Base-by-base conservation (phyloP, 2,888 invertebrate genomes). In the Drosophila fulvimacula region DNA sequence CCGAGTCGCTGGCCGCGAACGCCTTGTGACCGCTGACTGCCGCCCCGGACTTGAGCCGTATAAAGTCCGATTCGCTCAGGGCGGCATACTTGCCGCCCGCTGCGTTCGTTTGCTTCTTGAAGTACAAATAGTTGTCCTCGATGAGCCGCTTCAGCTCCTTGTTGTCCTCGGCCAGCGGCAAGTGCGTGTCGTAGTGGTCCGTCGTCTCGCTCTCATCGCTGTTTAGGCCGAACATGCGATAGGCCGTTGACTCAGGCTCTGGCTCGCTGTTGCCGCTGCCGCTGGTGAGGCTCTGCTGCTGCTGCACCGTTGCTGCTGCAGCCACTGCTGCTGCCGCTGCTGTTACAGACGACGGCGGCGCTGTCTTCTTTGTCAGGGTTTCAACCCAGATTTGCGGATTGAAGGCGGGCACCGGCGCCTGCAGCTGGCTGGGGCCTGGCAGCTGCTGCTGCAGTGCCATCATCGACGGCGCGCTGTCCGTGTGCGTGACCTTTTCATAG, bases 391-490 rank as follows among this genome's bases (percentile, higher is more conserved):
- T 82, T 52, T 90, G 89, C 4, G 90, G 89, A 69, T 89, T 82
- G 21, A 86, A 86, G 0, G 75, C 60, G 0, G 85, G 87, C 42
- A 78, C 90, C 1, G 87, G 72, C 1, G 89, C 70, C 64, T 86
- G 90, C 38, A 79, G 55, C 39, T 87, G 89, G 13, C 53, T 39
- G 6, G 59, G 48, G 0, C 59, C 60, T 2, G 70, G 69, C 64
- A 85, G 88, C 72, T 88, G 88, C 49, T 87, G 88, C 49, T 91
- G 92, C 48, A 92, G 73, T 0, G 92, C 92, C 76, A 93, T 92
- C 92, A 92, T 93, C 19, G 93, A 93, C 3, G 92, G 92, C 6
- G 92, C 93, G 73, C 93, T 93, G 71, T 93, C 93, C 5, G 93
- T 93, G 73, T 93, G 93, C 21, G 92, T 91, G 62, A 93, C 93